Evolutionary conservation across 2,113 vertebrate species (phyloP).

Genomic region (Thermophis baileyi): DNA sequence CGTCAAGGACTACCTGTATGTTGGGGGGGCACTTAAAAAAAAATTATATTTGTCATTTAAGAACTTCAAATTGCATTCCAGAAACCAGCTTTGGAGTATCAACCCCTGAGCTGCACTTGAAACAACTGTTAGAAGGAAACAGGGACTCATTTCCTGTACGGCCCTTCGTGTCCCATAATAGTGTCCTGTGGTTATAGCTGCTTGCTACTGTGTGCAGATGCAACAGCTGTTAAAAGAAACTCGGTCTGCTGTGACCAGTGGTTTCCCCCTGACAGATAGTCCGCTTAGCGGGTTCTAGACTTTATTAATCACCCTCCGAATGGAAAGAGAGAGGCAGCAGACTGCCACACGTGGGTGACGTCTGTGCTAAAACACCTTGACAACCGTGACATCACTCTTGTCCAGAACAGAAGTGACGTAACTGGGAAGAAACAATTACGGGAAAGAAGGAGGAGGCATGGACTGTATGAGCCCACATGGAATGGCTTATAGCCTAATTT

Average conservation of each 20-base stretch:
- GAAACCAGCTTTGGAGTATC: not conserved
- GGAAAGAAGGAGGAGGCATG: not conserved
- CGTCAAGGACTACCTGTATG: not conserved
- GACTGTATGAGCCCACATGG: not conserved
- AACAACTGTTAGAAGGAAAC: not conserved
- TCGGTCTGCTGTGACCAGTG: not conserved
- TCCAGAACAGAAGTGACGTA: slow-evolving; percentile 5
- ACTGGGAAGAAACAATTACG: not conserved
- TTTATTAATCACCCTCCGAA: not conserved
- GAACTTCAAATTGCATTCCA: not conserved
- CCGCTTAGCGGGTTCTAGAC: not conserved
- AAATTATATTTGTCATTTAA: not conserved
- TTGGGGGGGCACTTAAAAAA: not conserved
- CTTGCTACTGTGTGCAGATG: not conserved
- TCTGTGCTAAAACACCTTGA: not conserved
- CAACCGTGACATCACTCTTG: not conserved
- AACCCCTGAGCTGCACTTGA: not conserved
- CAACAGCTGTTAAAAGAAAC: not conserved
- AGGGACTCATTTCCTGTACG: slow-evolving; percentile 1
- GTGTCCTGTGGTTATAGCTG: not conserved
- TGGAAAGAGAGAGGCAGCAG: not conserved
- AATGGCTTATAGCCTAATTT: not conserved
- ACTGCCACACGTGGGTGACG: not conserved
- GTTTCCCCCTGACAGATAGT: not conserved
- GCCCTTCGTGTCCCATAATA: slow-evolving; percentile 5